Base-by-base conservation (phyloP, 2,113 vertebrate species). In the Peromyscus maniculatus region DNA sequence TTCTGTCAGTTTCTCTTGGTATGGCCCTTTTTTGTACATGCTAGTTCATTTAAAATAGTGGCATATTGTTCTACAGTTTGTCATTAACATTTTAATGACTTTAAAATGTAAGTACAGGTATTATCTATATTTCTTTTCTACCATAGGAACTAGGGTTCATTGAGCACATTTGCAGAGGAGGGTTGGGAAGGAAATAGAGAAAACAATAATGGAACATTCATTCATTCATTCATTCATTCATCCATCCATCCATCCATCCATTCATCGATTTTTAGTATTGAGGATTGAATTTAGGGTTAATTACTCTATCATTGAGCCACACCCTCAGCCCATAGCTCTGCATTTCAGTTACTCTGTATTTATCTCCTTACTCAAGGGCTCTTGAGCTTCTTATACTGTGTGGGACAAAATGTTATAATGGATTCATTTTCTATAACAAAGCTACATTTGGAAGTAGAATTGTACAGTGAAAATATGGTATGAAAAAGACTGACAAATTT, bases 401-500 rank as follows among this genome's bases (percentile, higher is more conserved):
- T 52, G 87, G 46, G 75, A 19, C 46, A 95, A 49, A 93, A 43
- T 31, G 55, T 67, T 90, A 74, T 57, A 39, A 84, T 66, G 74
- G 33, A 89, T 64, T 88, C 7, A 36, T 77, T 93, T 74, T 92
- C 57, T 89, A 36, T 78, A 88, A 96, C n/a, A 39, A 82, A 82
- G 31, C 43, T 80, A 16, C 43, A 52, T 26, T 92, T 55, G 28
- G 55, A 94, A 82, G 59, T 95, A 94, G 89, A 96, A 88, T 67
- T 96, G 26, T 96, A 33, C 55, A 93, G 46, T 93, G 89, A 95
- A 96, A 89, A 59, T 59, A 66, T 43, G 24, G 4, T 57, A 66
- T 91, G 59, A 28, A 82, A 93, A 95, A 87, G 49, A 78, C 66
- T 94, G 52, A 36, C 77, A 57, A 86, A 95, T 95, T 94, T 91